Base-by-base conservation (phyloP, 1,140 invertebrate species). In the Andricus grossulariae region DNA sequence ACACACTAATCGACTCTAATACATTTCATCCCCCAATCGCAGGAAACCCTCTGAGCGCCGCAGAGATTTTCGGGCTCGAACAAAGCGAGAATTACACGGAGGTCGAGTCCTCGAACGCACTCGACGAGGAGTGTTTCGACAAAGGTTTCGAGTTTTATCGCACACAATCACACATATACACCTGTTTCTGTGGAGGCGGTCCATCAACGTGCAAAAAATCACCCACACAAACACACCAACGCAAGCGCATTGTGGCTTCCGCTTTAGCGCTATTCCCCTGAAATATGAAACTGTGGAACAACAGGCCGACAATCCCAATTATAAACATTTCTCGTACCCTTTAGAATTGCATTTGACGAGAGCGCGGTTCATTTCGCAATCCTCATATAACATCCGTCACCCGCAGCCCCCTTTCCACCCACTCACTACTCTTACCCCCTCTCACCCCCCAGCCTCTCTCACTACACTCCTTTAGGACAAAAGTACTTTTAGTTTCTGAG, bases 241-340 rank as follows among this genome's bases (percentile, higher is more conserved):
- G 76, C 73, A 49, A 80, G 77, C 79, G 78, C 60, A 50, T 72
- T 71, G 55, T 73, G 55, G 71, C 79, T 60, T 60, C 79, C 78
- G 73, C 77, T 77, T 60, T 57, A 51, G 55, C 55, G 49, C 71
- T 49, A 71, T 78, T n/a, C 72, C 77, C 72, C 74, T 76, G 77
- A 80, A 82, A 83, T 79, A 79, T 81, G 83, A 79, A 82, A 76
- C 82, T 79, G 19, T 76, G 73, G 55, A 78, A 80, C 75, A 82
- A 80, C 79, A 83, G 83, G 84, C 83, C 79, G 86, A 88, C 86
- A 89, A 88, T 90, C 84, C 86, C 86, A 90, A 89, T 90, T 89
- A 90, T 85, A 89, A 89, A 90, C 86, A 90, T 87, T 88, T 86
- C 86, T 87, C 81, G 83, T 86, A 74, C 81, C 82, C 82, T 89